phyloP scores from a whole-genome alignment of 2,113 vertebrate species.

The Ornithorhynchus anatinus region DNA sequence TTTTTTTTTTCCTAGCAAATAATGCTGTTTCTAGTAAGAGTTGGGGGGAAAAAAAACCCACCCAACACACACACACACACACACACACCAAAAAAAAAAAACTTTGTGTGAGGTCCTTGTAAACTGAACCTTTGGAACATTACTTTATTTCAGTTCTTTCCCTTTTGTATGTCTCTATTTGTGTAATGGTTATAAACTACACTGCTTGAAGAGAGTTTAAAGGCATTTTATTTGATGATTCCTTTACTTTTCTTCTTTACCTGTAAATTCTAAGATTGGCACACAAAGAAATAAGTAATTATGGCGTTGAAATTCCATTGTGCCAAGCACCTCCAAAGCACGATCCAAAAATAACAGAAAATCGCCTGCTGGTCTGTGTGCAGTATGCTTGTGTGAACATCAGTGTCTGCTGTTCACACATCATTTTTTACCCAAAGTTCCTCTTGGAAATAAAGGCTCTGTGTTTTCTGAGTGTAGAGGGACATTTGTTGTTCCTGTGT shows the following conservation, averaged over 20 bases:
- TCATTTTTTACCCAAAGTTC: conserved; percentile 68
- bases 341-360: conserved; percentile 73
- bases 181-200: conserved; percentile 80
- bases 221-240: conserved; percentile 72
- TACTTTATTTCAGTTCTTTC: conserved; percentile 72
- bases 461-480: conserved; percentile 62
- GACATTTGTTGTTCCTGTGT: conserved; percentile 60
- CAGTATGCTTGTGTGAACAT: conserved; percentile 72
- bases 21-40: conserved; percentile 98
- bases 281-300: conserved; percentile 71
- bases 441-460: conserved; percentile 72
- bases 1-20: conserved; percentile 98
- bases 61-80: no score
- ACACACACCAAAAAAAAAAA: conserved; percentile 72
- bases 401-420: conserved; percentile 76
- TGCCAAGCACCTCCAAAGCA: conserved; percentile 71
- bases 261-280: conserved; percentile 82
- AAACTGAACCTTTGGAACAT: conserved; percentile 84
- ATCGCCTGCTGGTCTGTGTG: conserved; percentile 72
- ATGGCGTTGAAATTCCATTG: conserved; percentile 76
- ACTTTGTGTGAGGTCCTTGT: conserved; percentile 99
- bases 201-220: conserved; percentile 72
- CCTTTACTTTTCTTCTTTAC: conserved; percentile 69
- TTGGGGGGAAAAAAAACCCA: conserved; percentile 74
- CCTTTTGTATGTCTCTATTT: conserved; percentile 72